These are phyloP conservation scores for Danaus melanippus DNA, from an alignment of 1,140 invertebrate genomes.

Conservation along the genomic window DNA sequence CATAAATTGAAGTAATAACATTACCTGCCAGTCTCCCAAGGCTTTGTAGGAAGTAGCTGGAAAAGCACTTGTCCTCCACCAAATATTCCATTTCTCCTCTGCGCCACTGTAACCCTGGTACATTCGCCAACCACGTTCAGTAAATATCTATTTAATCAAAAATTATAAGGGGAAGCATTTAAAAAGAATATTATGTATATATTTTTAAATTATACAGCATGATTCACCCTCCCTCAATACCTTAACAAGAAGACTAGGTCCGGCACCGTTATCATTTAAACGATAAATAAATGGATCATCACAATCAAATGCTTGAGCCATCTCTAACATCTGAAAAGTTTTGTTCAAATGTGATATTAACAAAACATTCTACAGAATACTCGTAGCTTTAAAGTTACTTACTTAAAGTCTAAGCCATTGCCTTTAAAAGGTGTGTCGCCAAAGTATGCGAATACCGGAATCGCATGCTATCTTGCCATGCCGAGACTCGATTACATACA, in stretches of 20 bases:
- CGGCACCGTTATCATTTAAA: constrained; percentile 82
- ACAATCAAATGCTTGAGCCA: constrained; percentile 28
- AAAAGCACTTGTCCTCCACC: constrained; percentile 86
- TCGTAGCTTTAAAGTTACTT: neutral
- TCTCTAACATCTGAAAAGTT: constrained; percentile 3
- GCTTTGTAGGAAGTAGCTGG: constrained; percentile 78
- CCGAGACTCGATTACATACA: constrained; percentile 20
- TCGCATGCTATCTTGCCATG: constrained; percentile 38
- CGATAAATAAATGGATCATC: constrained; percentile 82
- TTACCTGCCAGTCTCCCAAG: constrained; percentile 82
- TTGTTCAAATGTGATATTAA: constrained; percentile 5
- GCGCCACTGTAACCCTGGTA: constrained; percentile 70
- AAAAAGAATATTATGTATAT: no score
- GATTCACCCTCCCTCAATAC: constrained; percentile 51
- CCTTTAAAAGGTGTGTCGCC: constrained; percentile 2
- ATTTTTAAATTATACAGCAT: constrained; percentile 1
- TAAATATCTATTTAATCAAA: constrained; percentile 75
- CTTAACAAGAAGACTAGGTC: constrained; percentile 82
- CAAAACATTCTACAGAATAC: no score
- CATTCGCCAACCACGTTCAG: constrained; percentile 87
- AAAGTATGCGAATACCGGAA: constrained; percentile 25
- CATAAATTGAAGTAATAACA: no score
- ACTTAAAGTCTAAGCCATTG: constrained; percentile 11
- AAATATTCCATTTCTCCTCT: constrained; percentile 86
- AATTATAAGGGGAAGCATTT: neutral